Conservation (phyloP, 23 tunicate species). For the Ciona savignyi region DNA sequence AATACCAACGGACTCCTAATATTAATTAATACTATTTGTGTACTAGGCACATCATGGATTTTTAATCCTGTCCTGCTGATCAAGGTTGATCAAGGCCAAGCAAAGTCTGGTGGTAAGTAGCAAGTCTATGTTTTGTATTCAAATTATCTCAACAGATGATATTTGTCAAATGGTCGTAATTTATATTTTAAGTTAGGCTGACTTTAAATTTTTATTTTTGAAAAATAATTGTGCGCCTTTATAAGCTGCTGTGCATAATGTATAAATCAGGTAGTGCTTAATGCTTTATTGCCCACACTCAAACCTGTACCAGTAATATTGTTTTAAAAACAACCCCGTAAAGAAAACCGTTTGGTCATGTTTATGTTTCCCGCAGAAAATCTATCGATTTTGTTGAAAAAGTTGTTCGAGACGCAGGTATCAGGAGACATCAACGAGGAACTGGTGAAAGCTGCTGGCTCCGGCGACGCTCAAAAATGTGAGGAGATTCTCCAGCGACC, state of each 20-base stretch:
- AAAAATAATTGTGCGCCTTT: too few relatives aligned
- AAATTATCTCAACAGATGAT: background rate
- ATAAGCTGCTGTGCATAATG: too few relatives aligned
- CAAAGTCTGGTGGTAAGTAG: slow-evolving; percentile 67
- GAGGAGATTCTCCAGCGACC: slow-evolving; percentile 78
- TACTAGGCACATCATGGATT: slow-evolving; percentile 65
- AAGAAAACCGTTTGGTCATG: too few relatives aligned
- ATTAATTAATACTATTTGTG: too few relatives aligned
- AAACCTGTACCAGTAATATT: too few relatives aligned
- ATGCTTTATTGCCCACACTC: too few relatives aligned
- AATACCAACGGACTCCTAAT: too few relatives aligned
- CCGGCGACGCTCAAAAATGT: slow-evolving; percentile 81
- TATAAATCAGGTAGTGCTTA: too few relatives aligned
- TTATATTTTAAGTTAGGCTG: too few relatives aligned
- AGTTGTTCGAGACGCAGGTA: slow-evolving; percentile 68
- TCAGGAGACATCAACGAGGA: slow-evolving; percentile 87
- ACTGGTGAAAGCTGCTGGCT: slow-evolving; percentile 84
- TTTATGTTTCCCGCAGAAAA: slow-evolving; percentile 27
- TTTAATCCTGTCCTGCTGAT: slow-evolving; percentile 66
- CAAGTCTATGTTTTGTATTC: background rate
- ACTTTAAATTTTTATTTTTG: too few relatives aligned
- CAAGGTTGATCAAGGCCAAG: slow-evolving; percentile 72
- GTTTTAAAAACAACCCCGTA: too few relatives aligned
- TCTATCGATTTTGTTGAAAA: slow-evolving; percentile 69
- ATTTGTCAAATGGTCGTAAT: background rate